Conservation (phyloP, 2,113 vertebrate species). For the Cervus canadensis region DNA sequence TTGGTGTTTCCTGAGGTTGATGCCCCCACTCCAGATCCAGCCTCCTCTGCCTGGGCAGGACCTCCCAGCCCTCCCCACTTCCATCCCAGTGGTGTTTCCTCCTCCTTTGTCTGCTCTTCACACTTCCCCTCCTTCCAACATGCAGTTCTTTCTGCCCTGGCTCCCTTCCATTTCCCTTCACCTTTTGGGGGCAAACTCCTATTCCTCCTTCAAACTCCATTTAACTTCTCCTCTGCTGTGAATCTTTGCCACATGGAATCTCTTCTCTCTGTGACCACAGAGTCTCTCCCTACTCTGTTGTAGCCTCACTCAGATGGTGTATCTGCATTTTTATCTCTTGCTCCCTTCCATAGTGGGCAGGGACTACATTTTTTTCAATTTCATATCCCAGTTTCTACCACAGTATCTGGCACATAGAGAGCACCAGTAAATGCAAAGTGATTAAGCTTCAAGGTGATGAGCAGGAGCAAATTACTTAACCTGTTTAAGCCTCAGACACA, state of each 20-base stretch:
- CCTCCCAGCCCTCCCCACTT: fast-evolving
- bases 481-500: neutral
- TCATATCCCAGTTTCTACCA: neutral
- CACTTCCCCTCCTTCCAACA: neutral
- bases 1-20: neutral
- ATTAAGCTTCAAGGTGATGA: neutral
- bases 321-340: constrained; percentile 42
- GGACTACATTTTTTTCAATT: neutral
- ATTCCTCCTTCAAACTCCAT: neutral
- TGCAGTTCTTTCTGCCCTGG: neutral
- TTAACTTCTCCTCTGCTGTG: neutral
- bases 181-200: neutral
- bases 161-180: neutral
- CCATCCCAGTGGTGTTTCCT: neutral
- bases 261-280: constrained; percentile 7
- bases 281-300: neutral
- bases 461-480: neutral
- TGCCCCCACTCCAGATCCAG: neutral
- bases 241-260: neutral
- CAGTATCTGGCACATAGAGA: neutral
- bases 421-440: neutral
- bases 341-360: neutral
- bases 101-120: neutral
- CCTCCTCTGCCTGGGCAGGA: neutral
- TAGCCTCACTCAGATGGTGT: neutral